Evolutionary conservation across 2,888 invertebrate genomes (phyloP).

Genomic region (Cryptus viduatorius): DNA sequence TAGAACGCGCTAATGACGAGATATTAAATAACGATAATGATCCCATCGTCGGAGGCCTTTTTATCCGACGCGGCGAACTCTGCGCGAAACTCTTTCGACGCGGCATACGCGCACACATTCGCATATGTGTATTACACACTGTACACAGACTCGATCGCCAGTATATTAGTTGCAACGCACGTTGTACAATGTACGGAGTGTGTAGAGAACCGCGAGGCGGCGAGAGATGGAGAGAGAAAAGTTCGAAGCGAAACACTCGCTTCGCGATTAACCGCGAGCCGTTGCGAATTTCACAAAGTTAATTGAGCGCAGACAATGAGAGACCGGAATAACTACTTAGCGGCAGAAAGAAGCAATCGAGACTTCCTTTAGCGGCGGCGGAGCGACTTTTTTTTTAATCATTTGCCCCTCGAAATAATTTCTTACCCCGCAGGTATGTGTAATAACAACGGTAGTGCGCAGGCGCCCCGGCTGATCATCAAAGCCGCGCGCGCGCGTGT

Average conservation of each 20-base stretch:
- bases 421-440: conserved; percentile 28
- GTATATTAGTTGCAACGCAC: conserved; percentile 28
- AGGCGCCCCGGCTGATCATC: conserved; percentile 60
- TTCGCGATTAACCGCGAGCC: conserved; percentile 60
- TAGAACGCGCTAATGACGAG: conserved; percentile 84
- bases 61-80: conserved; percentile 65
- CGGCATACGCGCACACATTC: not conserved
- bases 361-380: conserved; percentile 70
- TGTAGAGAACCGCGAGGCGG: conserved; percentile 5
- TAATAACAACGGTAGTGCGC: conserved; percentile 24
- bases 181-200: conserved; percentile 22
- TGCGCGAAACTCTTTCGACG: conserved; percentile 7
- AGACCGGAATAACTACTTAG: conserved; percentile 61
- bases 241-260: conserved; percentile 54
- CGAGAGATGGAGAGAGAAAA: not conserved
- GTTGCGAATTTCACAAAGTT: conserved; percentile 80
- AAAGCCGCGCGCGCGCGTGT: conserved; percentile 65
- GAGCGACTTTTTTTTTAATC: conserved; percentile 61
- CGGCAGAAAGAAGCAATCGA: conserved; percentile 69
- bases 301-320: conserved; percentile 81
- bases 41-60: conserved; percentile 78
- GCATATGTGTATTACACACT: not conserved
- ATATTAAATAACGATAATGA: conserved; percentile 85
- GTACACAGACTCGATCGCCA: conserved; percentile 5
- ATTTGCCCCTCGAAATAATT: conserved; percentile 41